phyloP scores from a whole-genome alignment of 2,888 invertebrate species.

The Antheraea yamamai region DNA sequence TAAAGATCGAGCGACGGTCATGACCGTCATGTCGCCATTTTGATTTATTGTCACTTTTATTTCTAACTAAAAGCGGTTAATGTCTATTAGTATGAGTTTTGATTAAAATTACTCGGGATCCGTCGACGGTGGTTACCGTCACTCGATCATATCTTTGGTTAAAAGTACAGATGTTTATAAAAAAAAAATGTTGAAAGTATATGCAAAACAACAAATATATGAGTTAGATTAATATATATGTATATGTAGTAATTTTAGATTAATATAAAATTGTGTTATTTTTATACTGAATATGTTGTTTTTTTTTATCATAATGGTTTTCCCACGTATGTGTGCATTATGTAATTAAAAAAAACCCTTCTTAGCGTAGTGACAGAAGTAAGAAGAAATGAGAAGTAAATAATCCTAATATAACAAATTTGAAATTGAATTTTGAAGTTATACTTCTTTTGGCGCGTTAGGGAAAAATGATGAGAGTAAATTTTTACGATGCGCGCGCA shows the following conservation, averaged over 20 bases:
- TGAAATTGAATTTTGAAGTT: too few species aligned
- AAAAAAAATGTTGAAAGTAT: background rate
- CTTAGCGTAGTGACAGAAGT: too few species aligned
- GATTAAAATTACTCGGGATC: background rate
- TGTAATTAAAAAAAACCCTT: background rate
- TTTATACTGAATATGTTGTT: background rate
- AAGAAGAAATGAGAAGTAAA: too few species aligned
- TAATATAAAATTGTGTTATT: slow-evolving; percentile 5
- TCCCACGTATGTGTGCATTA: background rate
- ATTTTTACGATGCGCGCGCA: too few species aligned
- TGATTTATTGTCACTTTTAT: background rate
- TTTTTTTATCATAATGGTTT: background rate
- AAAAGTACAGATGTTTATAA: background rate
- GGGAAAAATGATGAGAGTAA: too few species aligned
- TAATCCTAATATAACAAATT: too few species aligned
- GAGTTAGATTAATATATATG: background rate
- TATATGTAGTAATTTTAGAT: slow-evolving; percentile 3
- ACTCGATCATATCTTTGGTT: background rate
- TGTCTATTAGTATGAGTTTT: background rate
- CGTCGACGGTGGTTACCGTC: background rate
- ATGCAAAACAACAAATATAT: background rate
- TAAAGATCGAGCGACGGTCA: background rate
- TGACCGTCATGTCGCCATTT: background rate
- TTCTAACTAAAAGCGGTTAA: background rate
- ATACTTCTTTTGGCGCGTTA: too few species aligned